Percentiles rank a stretch among this genome's conserved stretches.
Evolutionary conservation across 2,888 invertebrate species (phyloP).

Genomic region (Acanthosoma haemorrhoidale): DNA sequence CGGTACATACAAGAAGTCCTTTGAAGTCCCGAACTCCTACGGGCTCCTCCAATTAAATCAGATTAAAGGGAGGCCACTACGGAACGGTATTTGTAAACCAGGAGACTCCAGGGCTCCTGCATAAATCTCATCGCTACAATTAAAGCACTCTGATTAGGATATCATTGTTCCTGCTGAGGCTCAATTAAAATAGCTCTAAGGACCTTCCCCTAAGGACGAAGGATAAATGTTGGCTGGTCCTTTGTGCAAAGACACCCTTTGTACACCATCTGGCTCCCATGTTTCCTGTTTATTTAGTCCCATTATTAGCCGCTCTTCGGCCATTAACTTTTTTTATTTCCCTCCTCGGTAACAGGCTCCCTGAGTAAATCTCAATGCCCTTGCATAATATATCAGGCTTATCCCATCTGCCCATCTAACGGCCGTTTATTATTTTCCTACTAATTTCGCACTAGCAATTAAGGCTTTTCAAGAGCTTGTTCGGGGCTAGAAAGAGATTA

Average conservation of each 20-base stretch:
- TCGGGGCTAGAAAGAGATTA: not conserved
- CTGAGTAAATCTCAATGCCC: not conserved
- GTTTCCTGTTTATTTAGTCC: not conserved
- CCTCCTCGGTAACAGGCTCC: not conserved
- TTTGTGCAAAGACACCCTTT: not conserved
- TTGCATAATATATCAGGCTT: conserved; percentile 8
- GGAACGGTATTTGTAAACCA: conserved; percentile 1
- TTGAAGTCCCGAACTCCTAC: not conserved
- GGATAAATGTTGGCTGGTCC: too few species aligned
- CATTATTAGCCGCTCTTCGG: not conserved
- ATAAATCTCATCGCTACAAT: conserved; percentile 5
- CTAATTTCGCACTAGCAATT: conserved; percentile 9
- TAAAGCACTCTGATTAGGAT: conserved; percentile 8
- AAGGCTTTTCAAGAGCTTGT: conserved; percentile 5
- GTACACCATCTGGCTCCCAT: not conserved
- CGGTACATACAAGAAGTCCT: not conserved
- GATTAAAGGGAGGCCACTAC: not conserved
- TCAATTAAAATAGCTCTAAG: conserved; percentile 1
- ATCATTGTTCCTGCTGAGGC: not conserved
- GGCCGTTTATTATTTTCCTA: conserved; percentile 3
- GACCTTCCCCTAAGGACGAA: too few species aligned
- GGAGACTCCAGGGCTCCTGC: not conserved
- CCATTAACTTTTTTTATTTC: not conserved
- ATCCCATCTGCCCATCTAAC: not conserved
- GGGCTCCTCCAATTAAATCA: not conserved